phyloP scores from a whole-genome alignment of 1,140 invertebrate genomes.

The Cheumatopsyche charites region DNA sequence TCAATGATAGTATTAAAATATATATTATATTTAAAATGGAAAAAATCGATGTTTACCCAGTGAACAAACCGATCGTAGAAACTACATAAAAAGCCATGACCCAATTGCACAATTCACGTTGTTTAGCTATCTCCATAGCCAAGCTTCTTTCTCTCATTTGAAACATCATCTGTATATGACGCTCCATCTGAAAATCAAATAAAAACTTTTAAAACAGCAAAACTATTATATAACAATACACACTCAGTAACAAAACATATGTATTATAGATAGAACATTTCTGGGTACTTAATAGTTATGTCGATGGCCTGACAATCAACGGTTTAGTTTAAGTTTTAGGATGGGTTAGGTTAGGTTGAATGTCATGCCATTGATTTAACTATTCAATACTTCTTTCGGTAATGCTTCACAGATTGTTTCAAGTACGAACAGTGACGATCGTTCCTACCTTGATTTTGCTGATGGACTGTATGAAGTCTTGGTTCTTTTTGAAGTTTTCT shows the following conservation, averaged over 20 bases:
- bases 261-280: too few relatives aligned
- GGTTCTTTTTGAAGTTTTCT: constrained; percentile 69
- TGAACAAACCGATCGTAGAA: constrained; percentile 62
- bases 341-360: too few relatives aligned
- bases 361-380: too few relatives aligned
- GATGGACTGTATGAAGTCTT: constrained; percentile 72
- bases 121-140: constrained; percentile 73
- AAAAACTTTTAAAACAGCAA: constrained; percentile 2
- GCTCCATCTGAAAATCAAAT: constrained; percentile 63
- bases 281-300: too few relatives aligned
- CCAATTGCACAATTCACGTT: constrained; percentile 76
- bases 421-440: too few relatives aligned
- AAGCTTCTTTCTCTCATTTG: constrained; percentile 76
- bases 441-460: constrained; percentile 70
- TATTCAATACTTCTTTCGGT: too few relatives aligned
- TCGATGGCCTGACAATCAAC: too few relatives aligned
- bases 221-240: not conserved
- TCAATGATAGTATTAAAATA: too few relatives aligned
- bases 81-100: constrained; percentile 71
- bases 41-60: constrained; percentile 59
- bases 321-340: too few relatives aligned
- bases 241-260: not conserved
- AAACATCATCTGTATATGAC: constrained; percentile 81
- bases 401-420: too few relatives aligned
- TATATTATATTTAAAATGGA: constrained; percentile 33